phyloP scores from a whole-genome alignment of 2,113 vertebrate genomes.

The Sylvia atricapilla region DNA sequence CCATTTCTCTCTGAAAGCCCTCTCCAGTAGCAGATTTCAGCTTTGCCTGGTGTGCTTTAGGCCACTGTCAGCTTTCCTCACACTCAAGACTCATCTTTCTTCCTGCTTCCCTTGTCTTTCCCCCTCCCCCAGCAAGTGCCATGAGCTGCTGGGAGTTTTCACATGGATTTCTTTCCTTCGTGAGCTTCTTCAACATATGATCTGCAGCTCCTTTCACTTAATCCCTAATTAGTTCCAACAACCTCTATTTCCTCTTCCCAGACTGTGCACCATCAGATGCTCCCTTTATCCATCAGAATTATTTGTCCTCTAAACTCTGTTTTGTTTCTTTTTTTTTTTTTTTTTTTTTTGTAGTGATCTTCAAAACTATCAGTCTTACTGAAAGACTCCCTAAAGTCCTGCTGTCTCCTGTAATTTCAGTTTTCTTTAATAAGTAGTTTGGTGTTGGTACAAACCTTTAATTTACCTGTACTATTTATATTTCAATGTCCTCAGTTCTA shows the following conservation, averaged over 20 bases:
- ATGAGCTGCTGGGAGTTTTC: not conserved
- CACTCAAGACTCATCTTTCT: conserved; percentile 1
- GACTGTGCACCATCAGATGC: not conserved
- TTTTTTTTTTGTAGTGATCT: not conserved
- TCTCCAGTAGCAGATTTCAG: not conserved
- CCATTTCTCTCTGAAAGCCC: not conserved
- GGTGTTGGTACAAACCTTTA: not conserved
- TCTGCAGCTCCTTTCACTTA: not conserved
- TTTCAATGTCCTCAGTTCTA: not conserved
- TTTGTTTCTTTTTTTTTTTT: not conserved
- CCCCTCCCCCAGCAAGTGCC: not conserved
- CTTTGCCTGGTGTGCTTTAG: conserved; percentile 1
- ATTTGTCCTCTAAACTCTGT: not conserved
- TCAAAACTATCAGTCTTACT: not conserved
- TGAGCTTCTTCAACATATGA: not conserved
- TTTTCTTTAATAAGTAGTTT: not conserved
- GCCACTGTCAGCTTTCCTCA: conserved; percentile 40
- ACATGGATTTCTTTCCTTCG: not conserved
- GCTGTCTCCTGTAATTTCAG: not conserved
- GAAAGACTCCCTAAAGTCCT: not conserved
- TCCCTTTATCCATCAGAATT: not conserved
- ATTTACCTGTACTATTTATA: not conserved
- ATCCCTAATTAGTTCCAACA: not conserved
- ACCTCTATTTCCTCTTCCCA: not conserved
- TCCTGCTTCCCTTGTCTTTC: not conserved